Conservation (phyloP, 2,888 invertebrate species). For the Allacma fusca region DNA sequence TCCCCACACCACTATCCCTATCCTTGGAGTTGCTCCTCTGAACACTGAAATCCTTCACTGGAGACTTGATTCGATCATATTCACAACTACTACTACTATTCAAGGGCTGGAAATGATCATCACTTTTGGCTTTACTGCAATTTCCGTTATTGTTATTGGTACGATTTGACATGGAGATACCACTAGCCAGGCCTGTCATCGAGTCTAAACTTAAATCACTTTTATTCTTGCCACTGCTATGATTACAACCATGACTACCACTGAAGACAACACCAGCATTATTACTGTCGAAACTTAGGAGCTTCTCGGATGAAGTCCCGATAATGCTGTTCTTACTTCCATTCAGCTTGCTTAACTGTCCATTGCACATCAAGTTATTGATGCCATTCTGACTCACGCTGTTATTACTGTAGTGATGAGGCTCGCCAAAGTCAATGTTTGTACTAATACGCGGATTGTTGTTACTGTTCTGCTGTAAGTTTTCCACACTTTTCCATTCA, state of each 20-base stretch:
- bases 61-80: slow-evolving; percentile 58
- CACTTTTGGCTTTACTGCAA: slow-evolving; percentile 32
- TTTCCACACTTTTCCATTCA: slow-evolving; percentile 61
- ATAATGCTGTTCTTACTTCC: slow-evolving; percentile 21
- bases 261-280: neutral
- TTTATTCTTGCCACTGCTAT: slow-evolving; percentile 29
- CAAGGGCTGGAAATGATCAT: slow-evolving; percentile 38
- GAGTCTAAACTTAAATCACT: slow-evolving; percentile 42
- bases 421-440: slow-evolving; percentile 57
- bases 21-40: neutral
- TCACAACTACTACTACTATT: slow-evolving; percentile 29
- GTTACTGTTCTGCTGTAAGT: slow-evolving; percentile 51
- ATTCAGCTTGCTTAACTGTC: slow-evolving; percentile 36
- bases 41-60: slow-evolving; percentile 36
- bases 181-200: slow-evolving; percentile 21
- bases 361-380: slow-evolving; percentile 25
- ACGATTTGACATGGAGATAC: neutral
- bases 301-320: slow-evolving; percentile 22
- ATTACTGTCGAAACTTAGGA: slow-evolving; percentile 23
- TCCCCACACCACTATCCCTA: slow-evolving; percentile 32
- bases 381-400: slow-evolving; percentile 31
- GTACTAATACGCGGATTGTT: slow-evolving; percentile 49
- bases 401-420: slow-evolving; percentile 36
- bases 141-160: neutral
- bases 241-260: neutral